Base-by-base conservation (phyloP, 1,140 invertebrate genomes). In the Drosophila melanica region DNA sequence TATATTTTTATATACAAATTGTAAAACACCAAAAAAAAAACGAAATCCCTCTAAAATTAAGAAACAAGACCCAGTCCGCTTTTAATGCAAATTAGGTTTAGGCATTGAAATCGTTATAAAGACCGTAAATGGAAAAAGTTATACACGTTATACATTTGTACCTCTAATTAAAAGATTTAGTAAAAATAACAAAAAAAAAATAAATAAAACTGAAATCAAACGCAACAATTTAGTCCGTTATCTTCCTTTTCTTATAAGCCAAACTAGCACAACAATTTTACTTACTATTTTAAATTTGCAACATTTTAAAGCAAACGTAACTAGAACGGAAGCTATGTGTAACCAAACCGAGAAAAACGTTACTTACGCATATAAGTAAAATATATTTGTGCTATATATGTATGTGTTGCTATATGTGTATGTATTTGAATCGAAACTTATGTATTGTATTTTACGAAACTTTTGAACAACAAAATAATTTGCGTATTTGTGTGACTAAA, bases 381-480 rank as follows among this genome's bases (percentile, higher is more conserved):
- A 57, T 72, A 54, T 72, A 71, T 71, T 71, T 85, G 75, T 81
- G 71, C 63, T 77, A 51, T 74, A 45, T 54, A 77, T 86, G 79
- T 89, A 74, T 77, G 76, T 87, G 81, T 86, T 86, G 79, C 81
- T 87, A 86, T 79, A 87, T 87, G 82, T 87, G 82, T 86, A 75
- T 55, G 41, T 69, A 62, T 54, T 47, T 53, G 16, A 55, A 57
- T 65, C 37, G 50, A 57, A 74, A 71, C 10, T 64, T 37, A 55
- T 55, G 14, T 39, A 65, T 60, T 69, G 39, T 42, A 78, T 75
- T 67, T 75, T 78, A 82, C 45, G 41, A 75, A 67, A 59, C 57
- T 78, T 62, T 68, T 50, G 67, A 53, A 45, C 55, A 30, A 71
- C 0, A 51, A 20, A 48, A 48, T 14, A 51, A 55, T 68, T 66